A percentile compares a stretch with the other conserved stretches of the same genome.
Conservation (phyloP, 2,888 invertebrate species). For the Endotricha flammealis region DNA sequence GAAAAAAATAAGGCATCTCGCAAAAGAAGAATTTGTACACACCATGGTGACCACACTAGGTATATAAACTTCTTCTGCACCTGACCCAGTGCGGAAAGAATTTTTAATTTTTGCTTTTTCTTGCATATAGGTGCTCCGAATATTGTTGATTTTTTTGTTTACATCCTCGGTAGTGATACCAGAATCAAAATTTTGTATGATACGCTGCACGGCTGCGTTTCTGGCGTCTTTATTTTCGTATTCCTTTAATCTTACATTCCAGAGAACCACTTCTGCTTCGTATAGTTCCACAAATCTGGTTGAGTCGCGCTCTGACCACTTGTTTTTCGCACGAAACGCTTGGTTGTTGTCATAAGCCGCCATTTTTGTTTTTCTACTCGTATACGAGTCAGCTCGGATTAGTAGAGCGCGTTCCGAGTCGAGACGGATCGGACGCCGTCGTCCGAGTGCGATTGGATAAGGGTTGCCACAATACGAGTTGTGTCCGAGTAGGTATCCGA, state of each 20-base stretch:
- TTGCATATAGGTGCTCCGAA: slow-evolving; percentile 9
- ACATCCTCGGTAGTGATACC: neutral
- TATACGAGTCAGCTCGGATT: too few species aligned
- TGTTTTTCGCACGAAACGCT: slow-evolving; percentile 16
- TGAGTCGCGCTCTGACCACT: slow-evolving; percentile 4
- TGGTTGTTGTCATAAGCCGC: neutral
- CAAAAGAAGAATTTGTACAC: too few species aligned
- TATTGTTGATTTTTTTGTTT: slow-evolving; percentile 14
- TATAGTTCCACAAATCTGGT: slow-evolving; percentile 12
- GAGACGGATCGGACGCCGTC: neutral
- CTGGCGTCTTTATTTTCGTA: neutral
- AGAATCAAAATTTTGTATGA: neutral
- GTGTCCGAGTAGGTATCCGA: too few species aligned
- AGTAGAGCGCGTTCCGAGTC: too few species aligned
- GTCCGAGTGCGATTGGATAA: neutral
- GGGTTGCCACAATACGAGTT: neutral
- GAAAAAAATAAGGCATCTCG: too few species aligned
- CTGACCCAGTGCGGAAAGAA: slow-evolving; percentile 6
- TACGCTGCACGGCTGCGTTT: neutral
- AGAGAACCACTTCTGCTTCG: slow-evolving; percentile 5
- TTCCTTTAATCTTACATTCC: neutral
- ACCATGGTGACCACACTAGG: neutral
- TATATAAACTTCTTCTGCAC: slow-evolving; percentile 10
- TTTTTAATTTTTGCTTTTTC: slow-evolving; percentile 8
- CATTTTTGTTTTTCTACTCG: too few species aligned